Evolutionary conservation across 1,140 invertebrate genomes (phyloP).

Genomic region (Pseudomyrmex pallidus): DNA sequence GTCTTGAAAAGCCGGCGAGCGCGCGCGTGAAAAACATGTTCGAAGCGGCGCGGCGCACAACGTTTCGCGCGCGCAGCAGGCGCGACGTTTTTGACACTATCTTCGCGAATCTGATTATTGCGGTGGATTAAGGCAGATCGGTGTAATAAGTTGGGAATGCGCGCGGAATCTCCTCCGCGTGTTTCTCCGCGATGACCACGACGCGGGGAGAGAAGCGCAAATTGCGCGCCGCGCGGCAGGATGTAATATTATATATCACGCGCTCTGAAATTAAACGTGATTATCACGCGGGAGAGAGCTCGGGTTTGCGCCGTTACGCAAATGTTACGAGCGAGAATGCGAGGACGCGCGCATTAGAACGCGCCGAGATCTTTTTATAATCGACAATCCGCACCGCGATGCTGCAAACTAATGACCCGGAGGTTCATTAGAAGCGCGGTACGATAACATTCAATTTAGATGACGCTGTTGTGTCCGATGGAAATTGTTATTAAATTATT

Average conservation of each 20-base stretch:
- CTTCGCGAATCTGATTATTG: constrained; percentile 10
- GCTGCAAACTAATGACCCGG: not conserved
- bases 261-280: constrained; percentile 20
- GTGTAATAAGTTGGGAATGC: not conserved
- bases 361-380: not conserved
- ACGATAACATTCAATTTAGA: constrained; percentile 15
- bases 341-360: not conserved
- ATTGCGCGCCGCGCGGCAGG: not conserved
- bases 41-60: no score
- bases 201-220: constrained; percentile 13
- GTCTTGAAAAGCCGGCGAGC: not conserved
- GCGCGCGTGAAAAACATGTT: not conserved
- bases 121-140: constrained; percentile 18
- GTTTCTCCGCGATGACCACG: not conserved
- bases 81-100: not conserved
- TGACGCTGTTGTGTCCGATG: constrained; percentile 30
- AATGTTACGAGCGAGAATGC: constrained; percentile 12
- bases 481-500: constrained; percentile 22
- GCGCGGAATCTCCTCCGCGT: not conserved
- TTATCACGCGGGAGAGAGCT: constrained; percentile 21
- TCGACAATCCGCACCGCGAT: not conserved
- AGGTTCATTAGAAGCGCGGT: not conserved
- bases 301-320: constrained; percentile 31
- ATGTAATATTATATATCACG: not conserved
- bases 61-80: not conserved